Evolutionary conservation across 1,140 invertebrate genomes (phyloP).

Genomic region (Macrocentrus cingulum): DNA sequence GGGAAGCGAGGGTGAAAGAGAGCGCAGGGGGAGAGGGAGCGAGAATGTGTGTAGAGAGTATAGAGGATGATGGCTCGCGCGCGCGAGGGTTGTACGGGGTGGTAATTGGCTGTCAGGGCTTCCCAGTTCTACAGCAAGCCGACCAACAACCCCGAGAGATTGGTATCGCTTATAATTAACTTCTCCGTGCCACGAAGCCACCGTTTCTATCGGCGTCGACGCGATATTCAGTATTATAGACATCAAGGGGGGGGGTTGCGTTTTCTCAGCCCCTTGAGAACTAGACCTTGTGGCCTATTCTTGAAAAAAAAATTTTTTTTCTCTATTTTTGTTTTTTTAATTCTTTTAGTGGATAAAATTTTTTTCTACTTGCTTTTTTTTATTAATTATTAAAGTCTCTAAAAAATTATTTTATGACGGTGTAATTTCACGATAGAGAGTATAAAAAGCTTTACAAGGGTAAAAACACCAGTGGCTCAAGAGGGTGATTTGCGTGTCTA

Average conservation of each 20-base stretch:
- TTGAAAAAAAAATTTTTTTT: no score
- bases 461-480: no score
- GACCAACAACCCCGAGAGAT: conserved; percentile 59
- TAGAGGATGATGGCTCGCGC: conserved; percentile 41
- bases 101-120: conserved; percentile 61
- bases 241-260: neutral
- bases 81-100: conserved; percentile 51
- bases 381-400: no score
- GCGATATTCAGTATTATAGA: conserved; percentile 12
- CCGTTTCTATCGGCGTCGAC: conserved; percentile 52
- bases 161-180: conserved; percentile 62
- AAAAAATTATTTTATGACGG: no score
- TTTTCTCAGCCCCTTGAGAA: neutral
- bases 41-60: conserved; percentile 12
- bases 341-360: no score
- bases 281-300: no score
- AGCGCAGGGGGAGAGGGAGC: conserved; percentile 12
- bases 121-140: conserved; percentile 51
- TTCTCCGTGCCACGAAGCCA: conserved; percentile 60
- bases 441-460: no score
- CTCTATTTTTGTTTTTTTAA: no score
- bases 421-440: no score
- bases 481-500: no score
- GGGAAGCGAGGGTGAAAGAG: conserved; percentile 22
- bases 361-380: no score